These are phyloP conservation scores for Platycheirus rosarum DNA, from an alignment of 2,888 invertebrate species.

Conservation along the genomic window DNA sequence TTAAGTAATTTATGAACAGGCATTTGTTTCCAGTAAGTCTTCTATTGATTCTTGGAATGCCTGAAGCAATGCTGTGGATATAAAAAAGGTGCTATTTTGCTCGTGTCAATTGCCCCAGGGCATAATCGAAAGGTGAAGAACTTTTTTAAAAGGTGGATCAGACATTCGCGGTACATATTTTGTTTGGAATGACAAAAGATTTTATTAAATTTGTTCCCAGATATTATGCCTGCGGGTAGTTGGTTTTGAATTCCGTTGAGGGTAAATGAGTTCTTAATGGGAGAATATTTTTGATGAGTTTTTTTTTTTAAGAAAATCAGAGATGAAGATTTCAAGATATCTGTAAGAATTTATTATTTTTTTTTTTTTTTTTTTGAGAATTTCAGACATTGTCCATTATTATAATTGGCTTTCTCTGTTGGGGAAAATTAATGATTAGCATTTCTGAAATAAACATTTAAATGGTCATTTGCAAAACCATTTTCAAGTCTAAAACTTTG, in stretches of 20 bases:
- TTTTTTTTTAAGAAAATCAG: neutral
- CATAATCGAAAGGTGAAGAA: constrained; percentile 59
- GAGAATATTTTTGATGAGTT: constrained; percentile 44
- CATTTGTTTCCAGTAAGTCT: no score
- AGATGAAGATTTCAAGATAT: no score
- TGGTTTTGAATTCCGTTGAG: constrained; percentile 48
- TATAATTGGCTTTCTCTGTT: neutral
- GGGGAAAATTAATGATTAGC: neutral
- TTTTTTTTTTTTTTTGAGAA: no score
- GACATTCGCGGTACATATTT: no score
- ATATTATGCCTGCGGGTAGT: constrained; percentile 35
- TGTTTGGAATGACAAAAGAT: no score
- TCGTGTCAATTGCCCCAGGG: constrained; percentile 52
- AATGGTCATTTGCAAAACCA: no score
- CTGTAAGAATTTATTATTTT: no score
- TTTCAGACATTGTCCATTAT: neutral
- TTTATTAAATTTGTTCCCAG: no score
- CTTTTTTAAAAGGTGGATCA: constrained; percentile 35
- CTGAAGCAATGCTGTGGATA: no score
- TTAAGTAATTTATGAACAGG: constrained; percentile 1
- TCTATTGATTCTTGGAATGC: no score
- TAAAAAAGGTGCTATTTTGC: constrained; percentile 19
- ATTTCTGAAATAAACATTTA: no score
- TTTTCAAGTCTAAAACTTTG: no score
- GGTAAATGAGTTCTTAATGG: constrained; percentile 64